Evolutionary conservation across 2,888 invertebrate species (phyloP).

Genomic region (Timema cristinae): DNA sequence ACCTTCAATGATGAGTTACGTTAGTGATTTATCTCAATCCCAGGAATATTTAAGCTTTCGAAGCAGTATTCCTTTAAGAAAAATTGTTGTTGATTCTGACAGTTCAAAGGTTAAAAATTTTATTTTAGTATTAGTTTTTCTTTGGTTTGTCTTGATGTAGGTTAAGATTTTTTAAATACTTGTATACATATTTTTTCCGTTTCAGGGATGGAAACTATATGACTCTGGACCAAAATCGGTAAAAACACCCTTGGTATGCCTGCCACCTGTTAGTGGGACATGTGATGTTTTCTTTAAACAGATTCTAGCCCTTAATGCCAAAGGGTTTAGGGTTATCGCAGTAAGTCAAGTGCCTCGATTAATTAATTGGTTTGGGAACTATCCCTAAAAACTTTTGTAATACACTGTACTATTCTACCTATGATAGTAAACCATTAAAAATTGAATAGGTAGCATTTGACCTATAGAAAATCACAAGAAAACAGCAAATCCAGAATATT

Average conservation of each 20-base stretch:
- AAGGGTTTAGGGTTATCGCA: slow-evolving; percentile 78
- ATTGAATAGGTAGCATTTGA: too few species aligned
- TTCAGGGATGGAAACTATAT: slow-evolving; percentile 78
- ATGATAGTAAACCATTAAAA: too few species aligned
- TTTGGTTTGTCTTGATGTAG: too few species aligned
- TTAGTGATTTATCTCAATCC: slow-evolving; percentile 68
- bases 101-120: slow-evolving; percentile 60
- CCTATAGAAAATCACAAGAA: too few species aligned
- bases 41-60: slow-evolving; percentile 76
- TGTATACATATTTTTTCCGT: slow-evolving; percentile 30
- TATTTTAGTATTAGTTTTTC: not conserved
- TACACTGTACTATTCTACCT: too few species aligned
- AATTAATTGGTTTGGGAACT: too few species aligned
- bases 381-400: too few species aligned
- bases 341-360: slow-evolving; percentile 41
- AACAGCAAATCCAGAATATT: too few species aligned
- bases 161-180: too few species aligned
- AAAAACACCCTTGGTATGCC: slow-evolving; percentile 73
- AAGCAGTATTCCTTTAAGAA: slow-evolving; percentile 68
- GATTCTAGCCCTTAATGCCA: slow-evolving; percentile 70
- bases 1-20: slow-evolving; percentile 54
- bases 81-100: slow-evolving; percentile 75
- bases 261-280: slow-evolving; percentile 85
- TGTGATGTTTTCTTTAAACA: slow-evolving; percentile 86
- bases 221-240: slow-evolving; percentile 82